These are phyloP conservation scores for Yponomeuta cagnagella DNA, from an alignment of 2,888 invertebrate species.

Conservation along the genomic window DNA sequence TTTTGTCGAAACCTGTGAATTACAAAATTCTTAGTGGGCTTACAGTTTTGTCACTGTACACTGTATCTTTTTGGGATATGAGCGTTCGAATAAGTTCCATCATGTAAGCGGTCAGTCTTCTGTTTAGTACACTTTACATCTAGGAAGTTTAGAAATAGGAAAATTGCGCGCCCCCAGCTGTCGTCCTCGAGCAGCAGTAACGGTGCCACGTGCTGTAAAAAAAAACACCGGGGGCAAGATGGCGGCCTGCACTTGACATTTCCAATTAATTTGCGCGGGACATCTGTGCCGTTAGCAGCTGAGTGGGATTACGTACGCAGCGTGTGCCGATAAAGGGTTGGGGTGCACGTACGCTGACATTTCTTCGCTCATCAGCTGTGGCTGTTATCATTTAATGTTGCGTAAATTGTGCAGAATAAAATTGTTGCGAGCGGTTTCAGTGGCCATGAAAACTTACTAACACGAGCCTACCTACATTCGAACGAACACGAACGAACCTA, in stretches of 20 bases:
- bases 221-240: constrained; percentile 59
- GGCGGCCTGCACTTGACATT: constrained; percentile 73
- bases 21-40: too few species aligned
- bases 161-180: constrained; percentile 60
- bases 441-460: too few species aligned
- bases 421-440: neutral
- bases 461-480: too few species aligned
- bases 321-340: constrained; percentile 25
- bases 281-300: constrained; percentile 72
- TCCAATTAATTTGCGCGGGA: constrained; percentile 74
- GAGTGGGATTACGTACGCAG: constrained; percentile 56
- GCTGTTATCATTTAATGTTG: neutral
- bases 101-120: too few species aligned
- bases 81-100: too few species aligned
- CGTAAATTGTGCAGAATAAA: neutral
- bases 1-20: too few species aligned
- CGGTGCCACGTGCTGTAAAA: constrained; percentile 57
- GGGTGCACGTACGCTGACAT: neutral
- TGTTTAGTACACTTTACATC: too few species aligned
- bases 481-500: too few species aligned
- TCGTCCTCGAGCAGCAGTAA: constrained; percentile 43
- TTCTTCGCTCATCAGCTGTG: neutral
- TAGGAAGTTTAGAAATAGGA: constrained; percentile 33
- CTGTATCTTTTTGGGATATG: too few species aligned
- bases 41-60: too few species aligned